Evolutionary conservation across 1,140 invertebrate genomes (phyloP), one percentile per base, ranked within the genome.

Genomic region (Brachionus paranguensis): DNA sequence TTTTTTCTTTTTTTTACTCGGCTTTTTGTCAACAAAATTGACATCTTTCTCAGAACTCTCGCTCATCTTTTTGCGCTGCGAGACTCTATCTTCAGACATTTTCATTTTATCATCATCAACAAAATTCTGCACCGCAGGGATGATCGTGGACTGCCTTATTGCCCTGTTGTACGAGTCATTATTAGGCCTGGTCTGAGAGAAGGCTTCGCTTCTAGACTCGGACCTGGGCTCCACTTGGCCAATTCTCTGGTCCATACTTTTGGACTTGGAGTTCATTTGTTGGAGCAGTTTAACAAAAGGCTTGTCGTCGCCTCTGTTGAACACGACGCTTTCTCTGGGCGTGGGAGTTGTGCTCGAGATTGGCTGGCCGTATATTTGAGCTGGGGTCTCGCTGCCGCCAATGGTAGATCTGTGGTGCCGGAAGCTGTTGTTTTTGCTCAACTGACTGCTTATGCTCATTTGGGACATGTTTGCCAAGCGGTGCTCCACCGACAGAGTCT

Each of bases 391-490:
- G 12, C 8, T 53, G 12, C 45, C 72, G 5, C 43, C 47, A 6
- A 76, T 24, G 11, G 72, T 76, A 11, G 72, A 50, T 50, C 72
- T 24, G 27, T 76, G 72, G 50, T 14, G 43, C 10, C 72, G 27
- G 47, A 81, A 68, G 60, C 78, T 60, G 17, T 68, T 68, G 20
- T 81, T 60, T 11, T 81, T 81, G n/a, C 78, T 68, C n/a, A 81
- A 29, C 5, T 81, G 78, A 27, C 53, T 64, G 29, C 53, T 81
- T 14, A 83, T 70, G 14, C 60, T 68, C 81, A 83, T 83, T 47
- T 83, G 81, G 10, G 81, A 83, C 43, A 68, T 50, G 12, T 83
- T 83, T 11, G 64, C 47, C 6, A 83, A 11, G 11, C 81, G 81
- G 41, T 83, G 81, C 24, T 83, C 81, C 20, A 68, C 53, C 14